Evolutionary conservation across 2,888 invertebrate genomes (phyloP), one percentile per base, ranked within the genome.

Genomic region (Dolichopus griseipennis): DNA sequence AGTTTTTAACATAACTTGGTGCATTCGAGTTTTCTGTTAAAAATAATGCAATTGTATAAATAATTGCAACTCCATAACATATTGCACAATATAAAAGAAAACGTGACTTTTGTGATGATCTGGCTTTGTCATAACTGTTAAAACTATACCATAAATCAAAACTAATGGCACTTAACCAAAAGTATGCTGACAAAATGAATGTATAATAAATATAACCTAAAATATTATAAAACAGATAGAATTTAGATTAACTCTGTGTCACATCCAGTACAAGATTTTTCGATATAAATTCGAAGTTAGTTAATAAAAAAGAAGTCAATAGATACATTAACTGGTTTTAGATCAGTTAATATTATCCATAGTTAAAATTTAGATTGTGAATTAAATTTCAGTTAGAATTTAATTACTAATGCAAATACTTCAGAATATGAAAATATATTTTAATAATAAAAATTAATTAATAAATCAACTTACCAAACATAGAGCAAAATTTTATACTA

Each of bases 111-210:
- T 78, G 78, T 67, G 77, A 18, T 52, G 52, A 1, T 52, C 52
- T 7, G 1, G 52, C 18, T 52, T 18, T 52, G 6, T 52, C 52
- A 52, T 52, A 52, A 52, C 6, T 52, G 18, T 52, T 52, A 18
- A 52, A 52, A 68, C 80, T 80, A 83, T 90, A 88, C 89, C 91
- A 93, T 75, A 93, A 88, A 77, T 93, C 93, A 78, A 92, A 89
- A 78, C 92, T 92, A 85, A 93, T 93, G 27, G 92, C 88, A 76
- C 91, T 92, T 75, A 93, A 84, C 93, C 93, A 93, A 78, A 91
- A 90, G 83, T 93, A 93, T 73, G 90, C 90, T 18, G 89, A 85
- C 81, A 92, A 85, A 78, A 92, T 91, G 72, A 87, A 87, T 80
- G 88, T 91, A 79, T 91, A 88, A 65, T 90, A 86, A 73, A 87